phyloP scores from a whole-genome alignment of 2,797 vertebrate genomes.

The Vultur gryphus region DNA sequence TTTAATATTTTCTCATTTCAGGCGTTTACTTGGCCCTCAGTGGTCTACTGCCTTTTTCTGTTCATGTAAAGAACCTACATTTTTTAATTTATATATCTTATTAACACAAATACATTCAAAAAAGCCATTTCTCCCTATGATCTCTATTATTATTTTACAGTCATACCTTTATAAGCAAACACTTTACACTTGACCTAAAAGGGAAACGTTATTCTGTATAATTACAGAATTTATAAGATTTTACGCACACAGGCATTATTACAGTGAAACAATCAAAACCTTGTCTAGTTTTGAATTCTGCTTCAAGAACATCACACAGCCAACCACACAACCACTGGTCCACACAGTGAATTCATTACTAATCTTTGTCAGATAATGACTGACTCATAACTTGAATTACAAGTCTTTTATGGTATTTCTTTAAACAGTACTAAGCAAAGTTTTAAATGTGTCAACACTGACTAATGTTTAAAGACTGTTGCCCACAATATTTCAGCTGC shows the following conservation, averaged over 20 bases:
- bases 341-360: background rate
- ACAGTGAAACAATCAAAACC: background rate
- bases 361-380: background rate
- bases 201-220: background rate
- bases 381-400: background rate
- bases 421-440: background rate
- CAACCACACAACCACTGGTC: background rate
- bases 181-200: background rate
- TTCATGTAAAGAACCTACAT: background rate
- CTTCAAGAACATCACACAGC: background rate
- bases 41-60: background rate
- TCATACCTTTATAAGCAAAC: background rate
- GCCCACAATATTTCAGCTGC: background rate
- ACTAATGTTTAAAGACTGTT: background rate
- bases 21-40: background rate
- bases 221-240: background rate
- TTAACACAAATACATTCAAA: background rate
- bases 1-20: background rate
- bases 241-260: background rate
- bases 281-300: background rate
- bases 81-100: background rate
- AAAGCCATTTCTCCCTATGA: background rate
- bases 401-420: background rate
- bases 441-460: background rate
- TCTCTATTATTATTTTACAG: background rate